Evolutionary conservation across 2,797 vertebrate genomes (phyloP).

Genomic region (Gymnothorax javanicus): DNA sequence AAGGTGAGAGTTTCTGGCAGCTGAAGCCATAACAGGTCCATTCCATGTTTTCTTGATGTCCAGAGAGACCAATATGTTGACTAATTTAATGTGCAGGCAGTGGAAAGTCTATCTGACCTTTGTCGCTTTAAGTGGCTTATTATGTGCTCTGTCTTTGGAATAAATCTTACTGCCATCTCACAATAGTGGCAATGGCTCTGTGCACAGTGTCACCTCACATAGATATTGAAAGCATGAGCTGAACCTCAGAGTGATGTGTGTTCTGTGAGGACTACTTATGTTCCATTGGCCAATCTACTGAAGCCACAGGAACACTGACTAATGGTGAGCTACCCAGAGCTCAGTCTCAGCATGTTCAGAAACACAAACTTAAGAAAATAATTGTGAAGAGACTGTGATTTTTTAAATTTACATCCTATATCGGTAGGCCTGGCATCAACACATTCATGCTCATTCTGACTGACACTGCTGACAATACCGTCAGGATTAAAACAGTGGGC

Average conservation of each 20-base stretch:
- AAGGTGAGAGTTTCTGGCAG: neutral
- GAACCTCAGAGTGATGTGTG: neutral
- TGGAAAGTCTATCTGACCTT: conserved; percentile 46
- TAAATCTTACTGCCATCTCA: neutral
- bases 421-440: neutral
- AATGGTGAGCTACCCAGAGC: neutral
- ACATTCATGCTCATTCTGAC: neutral
- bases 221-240: neutral
- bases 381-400: neutral
- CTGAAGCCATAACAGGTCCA: conserved; percentile 26
- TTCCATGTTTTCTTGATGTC: conserved; percentile 43
- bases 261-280: neutral
- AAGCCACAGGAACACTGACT: no score
- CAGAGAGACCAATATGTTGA: conserved; percentile 31
- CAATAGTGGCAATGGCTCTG: neutral
- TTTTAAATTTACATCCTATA: neutral
- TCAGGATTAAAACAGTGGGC: no score
- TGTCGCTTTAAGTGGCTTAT: neutral
- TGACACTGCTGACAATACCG: no score
- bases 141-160: neutral
- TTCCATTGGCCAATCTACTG: neutral
- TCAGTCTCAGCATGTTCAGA: neutral
- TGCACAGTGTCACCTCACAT: neutral
- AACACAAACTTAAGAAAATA: neutral
- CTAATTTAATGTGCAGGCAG: conserved; percentile 39